Evolutionary conservation across 2,888 invertebrate species (phyloP).

Genomic region (Linyphia triangularis): DNA sequence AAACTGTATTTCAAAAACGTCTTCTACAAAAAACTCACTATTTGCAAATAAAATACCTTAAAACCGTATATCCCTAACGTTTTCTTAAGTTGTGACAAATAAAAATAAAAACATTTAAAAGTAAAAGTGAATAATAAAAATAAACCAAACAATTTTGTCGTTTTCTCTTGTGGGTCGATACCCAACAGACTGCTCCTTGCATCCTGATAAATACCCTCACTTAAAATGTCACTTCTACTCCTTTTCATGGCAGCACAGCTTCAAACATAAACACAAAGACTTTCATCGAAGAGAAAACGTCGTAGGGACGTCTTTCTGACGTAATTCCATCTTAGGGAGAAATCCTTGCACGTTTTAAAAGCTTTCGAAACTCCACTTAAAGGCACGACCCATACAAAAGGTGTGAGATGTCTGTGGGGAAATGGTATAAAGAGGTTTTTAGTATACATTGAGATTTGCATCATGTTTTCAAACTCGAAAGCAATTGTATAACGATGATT

Average conservation of each 20-base stretch:
- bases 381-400: constrained; percentile 11
- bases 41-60: no score
- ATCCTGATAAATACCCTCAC: constrained; percentile 51
- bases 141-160: neutral
- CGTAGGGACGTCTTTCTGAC: neutral
- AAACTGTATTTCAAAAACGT: no score
- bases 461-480: no score
- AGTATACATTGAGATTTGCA: no score
- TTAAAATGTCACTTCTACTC: constrained; percentile 47
- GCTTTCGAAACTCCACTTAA: constrained; percentile 50
- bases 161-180: constrained; percentile 9
- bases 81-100: no score
- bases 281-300: constrained; percentile 17
- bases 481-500: no score
- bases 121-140: no score
- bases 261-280: constrained; percentile 39
- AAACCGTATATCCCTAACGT: no score
- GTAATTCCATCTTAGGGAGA: constrained; percentile 9
- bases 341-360: constrained; percentile 52
- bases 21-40: no score
- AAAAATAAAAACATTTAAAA: no score
- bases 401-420: neutral
- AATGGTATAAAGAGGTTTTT: neutral
- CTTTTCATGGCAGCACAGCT: constrained; percentile 5
- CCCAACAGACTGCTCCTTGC: constrained; percentile 20